Conservation (phyloP, 2,888 invertebrate species). For the Chorisops tibialis region DNA sequence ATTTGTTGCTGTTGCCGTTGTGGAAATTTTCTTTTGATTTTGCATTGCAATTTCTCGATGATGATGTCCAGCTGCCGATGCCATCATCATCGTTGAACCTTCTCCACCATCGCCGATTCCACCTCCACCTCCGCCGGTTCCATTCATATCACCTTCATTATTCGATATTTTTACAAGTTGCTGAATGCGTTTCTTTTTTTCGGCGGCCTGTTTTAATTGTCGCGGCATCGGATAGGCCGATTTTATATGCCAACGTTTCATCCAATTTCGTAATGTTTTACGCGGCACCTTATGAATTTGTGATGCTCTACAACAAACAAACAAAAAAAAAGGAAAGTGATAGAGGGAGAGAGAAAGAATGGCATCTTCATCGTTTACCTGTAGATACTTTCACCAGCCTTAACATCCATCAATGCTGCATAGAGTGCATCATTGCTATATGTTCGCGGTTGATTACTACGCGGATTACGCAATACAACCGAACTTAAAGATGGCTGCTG, state of each 20-base stretch:
- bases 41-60: too few species aligned
- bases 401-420: conserved; percentile 60
- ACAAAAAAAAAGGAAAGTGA: background rate
- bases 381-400: conserved; percentile 60
- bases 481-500: conserved; percentile 33
- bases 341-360: too few species aligned
- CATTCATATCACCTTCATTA: too few species aligned
- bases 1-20: too few species aligned
- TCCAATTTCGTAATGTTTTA: conserved; percentile 61
- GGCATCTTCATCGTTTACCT: conserved; percentile 46
- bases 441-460: conserved; percentile 40
- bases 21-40: too few species aligned
- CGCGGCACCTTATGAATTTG: conserved; percentile 60
- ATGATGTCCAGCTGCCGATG: too few species aligned
- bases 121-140: too few species aligned
- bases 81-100: too few species aligned
- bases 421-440: conserved; percentile 54
- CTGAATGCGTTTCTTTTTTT: conserved; percentile 43
- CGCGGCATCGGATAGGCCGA: conserved; percentile 61
- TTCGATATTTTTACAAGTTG: too few species aligned
- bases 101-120: too few species aligned
- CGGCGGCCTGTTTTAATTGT: conserved; percentile 58
- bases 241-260: conserved; percentile 61
- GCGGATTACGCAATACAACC: conserved; percentile 38
- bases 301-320: conserved; percentile 53